Evolutionary conservation across 2,888 invertebrate genomes (phyloP).

Genomic region (Sarcophaga rosellei): DNA sequence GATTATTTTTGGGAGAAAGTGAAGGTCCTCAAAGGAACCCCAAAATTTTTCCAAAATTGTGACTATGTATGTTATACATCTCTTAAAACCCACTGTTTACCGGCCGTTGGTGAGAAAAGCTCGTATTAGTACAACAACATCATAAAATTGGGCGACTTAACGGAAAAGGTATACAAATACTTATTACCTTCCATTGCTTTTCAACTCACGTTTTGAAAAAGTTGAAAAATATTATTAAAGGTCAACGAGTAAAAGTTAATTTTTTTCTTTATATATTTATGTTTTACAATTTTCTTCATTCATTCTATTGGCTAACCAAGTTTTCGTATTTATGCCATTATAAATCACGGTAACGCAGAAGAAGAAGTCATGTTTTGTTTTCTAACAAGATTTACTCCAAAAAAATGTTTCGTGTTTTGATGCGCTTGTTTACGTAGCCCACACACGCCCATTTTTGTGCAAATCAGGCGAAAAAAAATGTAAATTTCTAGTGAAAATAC

Average conservation of each 20-base stretch:
- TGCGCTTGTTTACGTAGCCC: background rate
- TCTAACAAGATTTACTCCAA: constrained; percentile 9
- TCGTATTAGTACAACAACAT: no score
- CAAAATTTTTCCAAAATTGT: no score
- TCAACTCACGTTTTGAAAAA: no score
- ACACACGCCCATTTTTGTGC: background rate
- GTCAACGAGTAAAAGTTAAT: constrained; percentile 14
- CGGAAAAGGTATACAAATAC: no score
- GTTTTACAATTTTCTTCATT: background rate
- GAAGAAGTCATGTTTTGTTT: constrained; percentile 19
- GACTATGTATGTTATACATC: no score
- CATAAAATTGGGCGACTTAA: background rate
- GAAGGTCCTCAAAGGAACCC: no score
- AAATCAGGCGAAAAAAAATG: constrained; percentile 1
- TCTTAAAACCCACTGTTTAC: no score
- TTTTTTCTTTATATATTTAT: background rate
- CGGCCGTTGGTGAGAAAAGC: no score
- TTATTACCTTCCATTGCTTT: no score
- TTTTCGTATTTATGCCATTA: background rate
- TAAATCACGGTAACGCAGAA: constrained; percentile 38
- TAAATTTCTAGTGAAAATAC: constrained; percentile 36
- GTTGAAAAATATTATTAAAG: constrained; percentile 3
- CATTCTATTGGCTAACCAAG: background rate
- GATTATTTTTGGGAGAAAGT: no score
- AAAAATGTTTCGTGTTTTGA: constrained; percentile 22